Base-by-base conservation (phyloP, 2,113 vertebrate genomes). In the Glareola pratincola region DNA sequence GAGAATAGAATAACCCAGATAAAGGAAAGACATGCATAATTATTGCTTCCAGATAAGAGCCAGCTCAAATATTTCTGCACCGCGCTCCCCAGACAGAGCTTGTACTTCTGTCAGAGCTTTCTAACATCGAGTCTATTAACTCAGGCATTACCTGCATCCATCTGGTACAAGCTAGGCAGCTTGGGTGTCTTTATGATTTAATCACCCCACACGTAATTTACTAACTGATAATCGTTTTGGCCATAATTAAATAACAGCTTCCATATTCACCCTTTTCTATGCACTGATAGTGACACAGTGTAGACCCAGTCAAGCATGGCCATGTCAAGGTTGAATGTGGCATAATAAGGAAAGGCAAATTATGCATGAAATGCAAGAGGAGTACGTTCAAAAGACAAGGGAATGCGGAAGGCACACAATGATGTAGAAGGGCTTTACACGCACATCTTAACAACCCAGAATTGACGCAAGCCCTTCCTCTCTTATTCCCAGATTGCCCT, bases 1-100 rank as follows among this genome's bases (percentile, higher is more conserved):
- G 62, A 91, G 92, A 82, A 64, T 6, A 78, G 64, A 96, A 96
- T 93, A 96, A 94, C 32, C 29, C 77, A 96, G 91, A 95, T 90
- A 95, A 94, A 91, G 74, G 77, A 88, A 96, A 82, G 84, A 97
- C 87, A 91, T 85, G 77, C 51, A 59, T 90, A 96, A 96, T 96
- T 94, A 96, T 37, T 85, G 63, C 87, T 87, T 92, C 66, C 69
- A 95, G 90, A 94, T 95, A 96, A 95, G 62, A 96, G 53, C 39
- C 4, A 0, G n/a, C 51, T 94, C 73, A 91, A 91, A 87, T 92
- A 93, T 64, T 86, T 89, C 86, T 89, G 89, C 32, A 62, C 51
- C 60, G 80, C 50, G 47, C 37, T 91, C 84, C 69, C 84, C 56
- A 96, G 91, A 90, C 69, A 82, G 56, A 85, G 62, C 81, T 72